Percentiles rank a stretch among this genome's conserved stretches.
Evolutionary conservation across 2,113 vertebrate genomes (phyloP).

Genomic region (Lagopus muta): DNA sequence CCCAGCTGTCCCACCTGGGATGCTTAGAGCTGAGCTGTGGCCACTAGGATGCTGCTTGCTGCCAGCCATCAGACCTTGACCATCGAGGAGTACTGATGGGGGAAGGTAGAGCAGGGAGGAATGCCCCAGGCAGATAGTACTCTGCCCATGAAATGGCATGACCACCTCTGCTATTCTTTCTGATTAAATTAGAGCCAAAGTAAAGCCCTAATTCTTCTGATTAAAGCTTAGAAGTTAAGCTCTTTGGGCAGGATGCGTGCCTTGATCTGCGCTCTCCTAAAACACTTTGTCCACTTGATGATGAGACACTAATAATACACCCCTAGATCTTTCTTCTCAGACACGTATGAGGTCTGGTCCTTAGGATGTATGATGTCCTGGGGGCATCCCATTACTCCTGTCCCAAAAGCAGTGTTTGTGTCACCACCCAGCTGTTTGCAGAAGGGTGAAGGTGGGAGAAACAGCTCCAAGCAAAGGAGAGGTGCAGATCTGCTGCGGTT

Average conservation of each 20-base stretch:
- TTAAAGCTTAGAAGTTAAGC: constrained; percentile 71
- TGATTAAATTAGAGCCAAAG: constrained; percentile 57
- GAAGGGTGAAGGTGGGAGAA: background rate
- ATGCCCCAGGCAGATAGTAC: background rate
- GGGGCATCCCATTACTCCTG: background rate
- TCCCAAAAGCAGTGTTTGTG: background rate
- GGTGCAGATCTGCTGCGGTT: background rate
- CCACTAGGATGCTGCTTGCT: background rate
- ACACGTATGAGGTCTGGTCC: rapidly evolving
- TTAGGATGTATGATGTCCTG: background rate
- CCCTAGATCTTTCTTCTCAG: background rate
- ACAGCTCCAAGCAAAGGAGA: background rate
- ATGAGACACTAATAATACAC: background rate
- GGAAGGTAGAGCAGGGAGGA: background rate
- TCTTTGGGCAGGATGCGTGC: constrained; percentile 9
- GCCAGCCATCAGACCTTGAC: background rate
- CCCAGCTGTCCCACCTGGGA: rapidly evolving
- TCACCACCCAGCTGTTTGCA: background rate
- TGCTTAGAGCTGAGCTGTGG: background rate
- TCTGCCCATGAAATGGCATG: constrained; percentile 10
- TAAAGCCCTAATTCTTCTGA: constrained; percentile 70
- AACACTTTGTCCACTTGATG: constrained; percentile 31
- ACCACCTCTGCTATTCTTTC: constrained; percentile 7
- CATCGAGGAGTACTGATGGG: background rate
- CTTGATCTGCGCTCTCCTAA: constrained; percentile 43